Evolutionary conservation across 2,113 vertebrate species (phyloP), one percentile per base, ranked within the genome.

Genomic region (Ailurus styani): DNA sequence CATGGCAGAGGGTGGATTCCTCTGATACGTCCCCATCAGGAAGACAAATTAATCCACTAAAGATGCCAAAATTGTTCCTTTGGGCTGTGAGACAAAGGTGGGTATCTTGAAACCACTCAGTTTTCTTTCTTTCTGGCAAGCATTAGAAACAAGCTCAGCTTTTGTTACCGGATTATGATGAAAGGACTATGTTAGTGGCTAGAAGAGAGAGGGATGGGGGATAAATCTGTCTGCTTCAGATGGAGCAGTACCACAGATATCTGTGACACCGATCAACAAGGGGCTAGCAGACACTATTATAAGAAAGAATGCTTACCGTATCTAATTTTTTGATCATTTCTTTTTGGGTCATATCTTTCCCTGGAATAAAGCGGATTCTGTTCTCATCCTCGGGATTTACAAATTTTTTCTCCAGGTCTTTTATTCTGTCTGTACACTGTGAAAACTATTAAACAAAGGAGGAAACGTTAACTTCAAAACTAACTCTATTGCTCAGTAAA

Each of bases 301-400:
- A 34, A 42, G 7, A 66, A 81, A 37, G 34, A 15, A 9, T 2
- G 0, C 62, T 98, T 98, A 99, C 99, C 99, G 99, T 97, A 75
- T 99, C 98, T 12, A 99, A 98, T 98, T 99, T 99, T 97, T 98
- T 98, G 42, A 98, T 93, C 94, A 99, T 98, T 87, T 99, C 99
- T 25, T 90, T 97, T 89, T 97, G 79, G 5, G 99, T 99, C 14
- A 98, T 98, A 96, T 99, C 99, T 73, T 99, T 98, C 60, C 99
- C 99, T 84, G 98, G 98, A 91, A 99, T 96, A 15, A 98, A 93
- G 96, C 98, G 98, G 89, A 93, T 97, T 98, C 98, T 98, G 18
- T 40, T 97, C 93, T 99, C 66, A 40, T 79, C 91, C 0, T 73
- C 23, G 0, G 98, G 98, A 90, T 99, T 98, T 84, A 98, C 18